These are phyloP conservation scores for Apamea epomidion DNA, from an alignment of 2,888 invertebrate genomes.

Conservation along the genomic window DNA sequence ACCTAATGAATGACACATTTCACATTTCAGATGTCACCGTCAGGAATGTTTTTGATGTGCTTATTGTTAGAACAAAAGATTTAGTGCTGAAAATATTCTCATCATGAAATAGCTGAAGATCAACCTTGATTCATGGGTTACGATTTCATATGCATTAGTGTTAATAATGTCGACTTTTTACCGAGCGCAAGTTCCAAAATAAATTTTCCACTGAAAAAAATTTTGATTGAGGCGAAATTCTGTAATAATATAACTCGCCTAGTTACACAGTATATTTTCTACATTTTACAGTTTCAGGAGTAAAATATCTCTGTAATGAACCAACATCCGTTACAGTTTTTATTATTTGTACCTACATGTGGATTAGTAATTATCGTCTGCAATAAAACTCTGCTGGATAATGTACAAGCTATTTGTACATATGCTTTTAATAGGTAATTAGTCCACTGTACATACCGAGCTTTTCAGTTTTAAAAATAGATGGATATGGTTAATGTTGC, in stretches of 20 bases:
- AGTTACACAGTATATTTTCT: constrained; percentile 41
- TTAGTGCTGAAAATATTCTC: constrained; percentile 49
- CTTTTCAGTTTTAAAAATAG: constrained; percentile 54
- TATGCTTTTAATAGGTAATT: constrained; percentile 47
- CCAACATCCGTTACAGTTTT: constrained; percentile 51
- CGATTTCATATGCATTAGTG: constrained; percentile 24
- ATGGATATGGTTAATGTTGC: constrained; percentile 61
- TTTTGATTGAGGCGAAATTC: constrained; percentile 7
- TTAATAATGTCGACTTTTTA: constrained; percentile 17
- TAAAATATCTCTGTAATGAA: constrained; percentile 28
- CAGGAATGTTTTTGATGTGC: constrained; percentile 59
- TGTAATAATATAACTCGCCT: constrained; percentile 15
- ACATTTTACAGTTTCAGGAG: constrained; percentile 37
- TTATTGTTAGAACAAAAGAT: constrained; percentile 52
- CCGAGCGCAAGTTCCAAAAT: constrained; percentile 19
- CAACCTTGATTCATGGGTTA: constrained; percentile 24
- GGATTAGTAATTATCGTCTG: constrained; percentile 39
- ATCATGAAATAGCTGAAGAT: constrained; percentile 29
- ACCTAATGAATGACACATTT: constrained; percentile 50
- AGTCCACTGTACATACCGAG: constrained; percentile 38
- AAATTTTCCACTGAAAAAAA: neutral
- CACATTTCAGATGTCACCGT: constrained; percentile 54
- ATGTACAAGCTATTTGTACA: constrained; percentile 30
- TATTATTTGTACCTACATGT: constrained; percentile 35
- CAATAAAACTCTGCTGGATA: constrained; percentile 40